These are phyloP conservation scores for Oceanites oceanicus DNA, from an alignment of 2,113 vertebrate species.

Conservation along the genomic window DNA sequence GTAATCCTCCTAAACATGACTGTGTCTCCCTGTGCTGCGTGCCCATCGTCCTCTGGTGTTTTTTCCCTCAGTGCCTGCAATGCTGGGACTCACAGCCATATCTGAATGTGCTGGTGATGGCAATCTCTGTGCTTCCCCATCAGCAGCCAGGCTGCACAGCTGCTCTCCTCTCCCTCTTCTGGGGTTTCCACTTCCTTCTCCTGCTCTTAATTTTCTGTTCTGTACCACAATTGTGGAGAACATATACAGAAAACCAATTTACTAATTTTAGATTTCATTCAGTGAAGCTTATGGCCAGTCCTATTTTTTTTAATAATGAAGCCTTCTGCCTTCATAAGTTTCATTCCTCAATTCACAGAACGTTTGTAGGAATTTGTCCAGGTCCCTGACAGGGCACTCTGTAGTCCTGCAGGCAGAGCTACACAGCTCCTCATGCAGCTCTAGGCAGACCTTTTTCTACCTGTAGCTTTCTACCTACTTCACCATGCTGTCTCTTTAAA, in stretches of 20 bases:
- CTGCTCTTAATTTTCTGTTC: background rate
- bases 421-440: fast-evolving
- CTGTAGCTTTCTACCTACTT: background rate
- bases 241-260: background rate
- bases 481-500: background rate
- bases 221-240: background rate
- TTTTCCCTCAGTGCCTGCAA: background rate
- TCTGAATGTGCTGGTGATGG: fast-evolving
- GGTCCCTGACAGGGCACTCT: background rate
- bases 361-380: background rate
- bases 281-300: background rate
- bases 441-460: background rate
- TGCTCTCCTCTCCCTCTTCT: background rate
- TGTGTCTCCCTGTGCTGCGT: background rate
- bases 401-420: background rate
- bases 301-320: background rate
- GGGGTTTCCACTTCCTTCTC: background rate
- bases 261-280: background rate
- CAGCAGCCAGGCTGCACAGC: no score
- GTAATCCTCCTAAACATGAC: background rate
- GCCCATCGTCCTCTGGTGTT: fast-evolving
- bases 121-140: background rate
- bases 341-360: background rate
- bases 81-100: fast-evolving
- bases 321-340: background rate